These are phyloP conservation scores for Dryobates pubescens DNA, from an alignment of 2,797 vertebrate genomes.

Conservation along the genomic window DNA sequence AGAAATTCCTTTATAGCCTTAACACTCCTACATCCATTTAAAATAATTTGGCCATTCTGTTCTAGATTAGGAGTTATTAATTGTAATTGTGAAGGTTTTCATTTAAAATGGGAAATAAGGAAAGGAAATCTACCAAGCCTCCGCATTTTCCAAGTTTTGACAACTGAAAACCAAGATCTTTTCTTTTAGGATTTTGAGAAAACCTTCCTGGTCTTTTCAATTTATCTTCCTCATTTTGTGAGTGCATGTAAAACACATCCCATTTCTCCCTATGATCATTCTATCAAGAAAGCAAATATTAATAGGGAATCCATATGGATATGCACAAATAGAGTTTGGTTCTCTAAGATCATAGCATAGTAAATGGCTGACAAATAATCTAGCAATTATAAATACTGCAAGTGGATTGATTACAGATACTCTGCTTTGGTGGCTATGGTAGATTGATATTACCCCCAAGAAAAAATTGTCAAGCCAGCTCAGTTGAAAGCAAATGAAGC, in stretches of 20 bases:
- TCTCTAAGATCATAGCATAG: not conserved
- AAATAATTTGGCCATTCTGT: not conserved
- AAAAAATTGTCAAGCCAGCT: too few species aligned
- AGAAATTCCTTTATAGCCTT: not conserved
- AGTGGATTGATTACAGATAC: not conserved
- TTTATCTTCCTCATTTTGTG: not conserved
- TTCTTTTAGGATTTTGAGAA: not conserved
- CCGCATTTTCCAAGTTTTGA: not conserved
- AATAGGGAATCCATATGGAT: not conserved
- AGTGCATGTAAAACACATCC: accelerated
- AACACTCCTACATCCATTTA: not conserved
- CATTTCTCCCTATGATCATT: not conserved
- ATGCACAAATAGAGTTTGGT: not conserved
- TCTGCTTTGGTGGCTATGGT: not conserved
- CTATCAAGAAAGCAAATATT: not conserved
- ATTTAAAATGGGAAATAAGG: not conserved
- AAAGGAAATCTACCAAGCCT: accelerated
- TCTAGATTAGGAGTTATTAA: not conserved
- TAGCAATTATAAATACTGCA: not conserved
- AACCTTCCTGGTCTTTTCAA: not conserved
- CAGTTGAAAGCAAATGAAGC: too few species aligned
- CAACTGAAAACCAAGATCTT: not conserved
- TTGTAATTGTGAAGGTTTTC: not conserved
- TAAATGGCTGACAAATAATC: not conserved
- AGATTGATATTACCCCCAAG: too few species aligned